Base-by-base conservation (phyloP, 2,113 vertebrate genomes). In the Peromyscus maniculatus region DNA sequence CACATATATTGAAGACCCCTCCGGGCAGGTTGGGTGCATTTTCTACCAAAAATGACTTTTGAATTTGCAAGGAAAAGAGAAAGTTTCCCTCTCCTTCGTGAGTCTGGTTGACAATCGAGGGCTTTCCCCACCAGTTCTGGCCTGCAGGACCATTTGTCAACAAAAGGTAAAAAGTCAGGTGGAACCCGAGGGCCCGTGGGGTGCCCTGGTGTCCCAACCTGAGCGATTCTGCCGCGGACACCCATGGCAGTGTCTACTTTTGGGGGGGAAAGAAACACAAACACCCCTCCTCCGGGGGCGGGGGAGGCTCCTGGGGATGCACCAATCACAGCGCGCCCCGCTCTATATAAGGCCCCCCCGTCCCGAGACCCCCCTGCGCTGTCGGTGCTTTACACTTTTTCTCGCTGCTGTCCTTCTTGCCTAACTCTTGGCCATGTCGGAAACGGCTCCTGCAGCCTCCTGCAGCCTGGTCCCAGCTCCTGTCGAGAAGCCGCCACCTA, bases 321-420 rank as follows among this genome's bases (percentile, higher is more conserved):
- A 97, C 97, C 98, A 98, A 98, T 98, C 98, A 98, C 96, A 91
- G 97, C 79, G 0, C 92, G 52, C 64, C 97, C 72, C 64, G 91
- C 91, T 92, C 96, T 98, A 98, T 98, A 98, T 97, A 98, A 98
- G 75, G 52, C 79, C 0, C 0, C 8, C 7, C 10, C 28, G 16
- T 17, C 66, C 0, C 0, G 0, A n/a, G 6, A 7, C 0, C 24
- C 3, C 0, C 10, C 4, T 1, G 0, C 5, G 3, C 0, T 0
- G 84, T 49, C 52, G 39, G 9, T 1, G 0, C 10, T 0, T 1
- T 0, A 43, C 0, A 4, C 0, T 0, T 75, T 28, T 28, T 0
- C 0, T 4, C 0, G 0, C 0, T 0, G 0, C 31, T 7, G 0
- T 0, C 19, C 3, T 31, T 49, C 64, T 87, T 36, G 57, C 31